Conservation (phyloP, 2,113 vertebrate genomes). For the Seriola rivoliana region DNA sequence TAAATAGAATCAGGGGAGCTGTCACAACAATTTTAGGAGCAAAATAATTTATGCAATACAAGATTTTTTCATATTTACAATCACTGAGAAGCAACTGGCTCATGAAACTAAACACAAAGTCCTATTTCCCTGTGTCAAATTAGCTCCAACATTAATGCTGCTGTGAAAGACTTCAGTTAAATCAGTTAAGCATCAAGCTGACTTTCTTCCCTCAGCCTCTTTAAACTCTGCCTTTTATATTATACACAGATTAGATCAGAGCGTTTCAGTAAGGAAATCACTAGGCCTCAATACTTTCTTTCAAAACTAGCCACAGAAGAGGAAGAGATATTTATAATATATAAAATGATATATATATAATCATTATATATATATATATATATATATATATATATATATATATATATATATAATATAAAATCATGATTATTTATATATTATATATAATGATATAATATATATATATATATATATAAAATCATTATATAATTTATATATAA, state of each 20-base stretch:
- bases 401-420: too few species aligned
- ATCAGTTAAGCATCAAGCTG: not conserved
- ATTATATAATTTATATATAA: too few species aligned
- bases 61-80: not conserved
- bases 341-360: too few species aligned
- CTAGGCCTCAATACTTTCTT: not conserved
- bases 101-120: not conserved
- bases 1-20: not conserved
- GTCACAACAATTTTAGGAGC: not conserved
- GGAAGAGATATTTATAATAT: constrained; percentile 9
- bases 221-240: not conserved
- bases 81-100: not conserved
- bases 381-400: too few species aligned
- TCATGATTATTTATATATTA: too few species aligned
- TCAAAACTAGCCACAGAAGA: not conserved
- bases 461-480: too few species aligned
- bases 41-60: not conserved
- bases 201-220: not conserved
- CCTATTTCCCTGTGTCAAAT: not conserved
- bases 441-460: too few species aligned
- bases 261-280: not conserved
- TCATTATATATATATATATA: too few species aligned
- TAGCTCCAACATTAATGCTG: not conserved
- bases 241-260: not conserved
- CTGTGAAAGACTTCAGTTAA: not conserved